These are phyloP conservation scores for Gryllus longicercus DNA, from an alignment of 2,888 invertebrate species.

Conservation along the genomic window DNA sequence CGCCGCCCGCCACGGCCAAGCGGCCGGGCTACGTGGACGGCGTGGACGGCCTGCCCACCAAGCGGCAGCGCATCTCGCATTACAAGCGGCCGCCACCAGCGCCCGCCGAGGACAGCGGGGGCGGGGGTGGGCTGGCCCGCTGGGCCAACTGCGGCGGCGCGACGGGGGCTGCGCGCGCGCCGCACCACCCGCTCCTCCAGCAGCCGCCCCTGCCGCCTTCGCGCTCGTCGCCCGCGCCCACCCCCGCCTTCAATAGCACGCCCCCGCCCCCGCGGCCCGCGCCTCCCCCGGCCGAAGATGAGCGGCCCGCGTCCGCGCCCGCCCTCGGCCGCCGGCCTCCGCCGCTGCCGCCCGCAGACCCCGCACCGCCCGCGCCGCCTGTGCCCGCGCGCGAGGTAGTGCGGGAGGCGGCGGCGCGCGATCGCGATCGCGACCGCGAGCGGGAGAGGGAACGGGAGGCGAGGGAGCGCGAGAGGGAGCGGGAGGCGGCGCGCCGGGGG, in stretches of 20 bases:
- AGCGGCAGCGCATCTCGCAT: constrained; percentile 85
- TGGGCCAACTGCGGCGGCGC: background rate
- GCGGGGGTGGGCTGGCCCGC: constrained; percentile 35
- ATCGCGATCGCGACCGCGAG: background rate
- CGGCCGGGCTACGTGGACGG: constrained; percentile 62
- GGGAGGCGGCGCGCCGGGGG: background rate
- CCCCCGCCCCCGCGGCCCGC: background rate
- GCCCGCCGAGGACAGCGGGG: constrained; percentile 33
- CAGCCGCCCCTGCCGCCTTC: background rate
- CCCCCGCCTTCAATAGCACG: background rate
- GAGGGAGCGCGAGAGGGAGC: background rate
- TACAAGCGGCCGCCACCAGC: constrained; percentile 58
- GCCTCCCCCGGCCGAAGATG: background rate
- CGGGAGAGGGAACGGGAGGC: constrained; percentile 26
- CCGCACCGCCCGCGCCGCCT: background rate
- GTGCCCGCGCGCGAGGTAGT: background rate
- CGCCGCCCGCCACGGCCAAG: constrained; percentile 54
- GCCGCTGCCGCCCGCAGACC: background rate
- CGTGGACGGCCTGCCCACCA: constrained; percentile 58
- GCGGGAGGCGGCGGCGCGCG: background rate
- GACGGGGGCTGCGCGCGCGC: background rate
- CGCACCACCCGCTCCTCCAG: background rate
- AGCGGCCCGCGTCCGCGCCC: background rate
- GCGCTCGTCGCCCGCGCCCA: background rate
- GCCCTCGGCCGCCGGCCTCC: background rate